Percentiles rank a stretch among this genome's conserved stretches.
Conservation (phyloP, 2,113 vertebrate species). For the Okapia johnstoni region DNA sequence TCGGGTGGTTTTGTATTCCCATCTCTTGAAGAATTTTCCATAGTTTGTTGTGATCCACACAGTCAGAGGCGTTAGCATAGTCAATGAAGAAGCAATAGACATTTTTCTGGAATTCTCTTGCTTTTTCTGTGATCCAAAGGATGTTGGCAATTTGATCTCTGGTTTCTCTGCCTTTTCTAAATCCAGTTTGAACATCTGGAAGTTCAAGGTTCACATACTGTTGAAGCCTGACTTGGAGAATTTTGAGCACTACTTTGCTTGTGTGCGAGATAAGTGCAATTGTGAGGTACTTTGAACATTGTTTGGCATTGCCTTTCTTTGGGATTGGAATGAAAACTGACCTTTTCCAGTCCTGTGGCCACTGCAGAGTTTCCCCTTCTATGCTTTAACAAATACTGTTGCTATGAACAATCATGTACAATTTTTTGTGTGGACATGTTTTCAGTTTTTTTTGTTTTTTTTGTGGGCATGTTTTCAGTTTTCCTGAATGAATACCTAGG, state of each 20-base stretch:
- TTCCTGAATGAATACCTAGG: background rate
- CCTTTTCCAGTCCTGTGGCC: background rate
- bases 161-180: background rate
- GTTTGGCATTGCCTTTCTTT: background rate
- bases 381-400: background rate
- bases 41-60: background rate
- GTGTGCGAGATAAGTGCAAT: background rate
- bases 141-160: background rate
- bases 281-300: background rate
- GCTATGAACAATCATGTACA: background rate
- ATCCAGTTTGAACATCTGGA: background rate
- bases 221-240: background rate
- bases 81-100: background rate
- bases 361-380: background rate
- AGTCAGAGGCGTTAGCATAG: background rate
- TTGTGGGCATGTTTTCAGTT: background rate
- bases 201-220: background rate
- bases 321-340: background rate
- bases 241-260: background rate
- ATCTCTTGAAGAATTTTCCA: background rate
- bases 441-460: background rate
- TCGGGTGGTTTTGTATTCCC: background rate
- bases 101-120: background rate
- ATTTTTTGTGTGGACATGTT: background rate
- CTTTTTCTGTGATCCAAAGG: background rate